A percentile compares a stretch with the other conserved stretches of the same genome.
Evolutionary conservation across 2,113 vertebrate genomes (phyloP).

Genomic region (Peromyscus polionotus): DNA sequence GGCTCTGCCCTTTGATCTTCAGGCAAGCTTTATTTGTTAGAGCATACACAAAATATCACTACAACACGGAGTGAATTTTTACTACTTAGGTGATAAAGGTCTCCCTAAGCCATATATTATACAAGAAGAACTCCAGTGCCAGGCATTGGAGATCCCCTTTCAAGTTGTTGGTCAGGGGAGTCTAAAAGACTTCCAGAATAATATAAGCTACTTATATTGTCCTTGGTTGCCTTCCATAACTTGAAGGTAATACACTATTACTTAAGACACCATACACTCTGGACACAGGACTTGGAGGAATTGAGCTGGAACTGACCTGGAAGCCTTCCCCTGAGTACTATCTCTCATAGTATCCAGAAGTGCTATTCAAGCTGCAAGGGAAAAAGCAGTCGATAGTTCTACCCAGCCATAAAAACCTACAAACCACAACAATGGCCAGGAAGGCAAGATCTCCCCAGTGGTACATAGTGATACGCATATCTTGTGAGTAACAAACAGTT

Average conservation of each 20-base stretch:
- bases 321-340: background rate
- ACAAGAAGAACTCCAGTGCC: background rate
- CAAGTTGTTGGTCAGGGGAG: background rate
- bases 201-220: background rate
- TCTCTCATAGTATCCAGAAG: background rate
- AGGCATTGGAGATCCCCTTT: background rate
- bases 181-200: background rate
- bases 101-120: background rate
- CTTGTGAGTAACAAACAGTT: background rate
- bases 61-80: background rate
- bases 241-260: background rate
- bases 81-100: background rate
- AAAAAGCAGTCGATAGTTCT: background rate
- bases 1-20: too few relatives aligned
- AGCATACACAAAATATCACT: too few relatives aligned
- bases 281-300: background rate
- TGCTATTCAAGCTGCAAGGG: background rate
- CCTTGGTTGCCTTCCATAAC: background rate
- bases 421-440: background rate
- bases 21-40: too few relatives aligned
- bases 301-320: background rate
- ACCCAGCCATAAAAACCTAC: background rate
- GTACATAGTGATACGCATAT: background rate
- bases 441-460: background rate
- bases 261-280: background rate